These are phyloP conservation scores for Leptopilina myrica DNA, from an alignment of 2,888 invertebrate genomes.

Conservation along the genomic window DNA sequence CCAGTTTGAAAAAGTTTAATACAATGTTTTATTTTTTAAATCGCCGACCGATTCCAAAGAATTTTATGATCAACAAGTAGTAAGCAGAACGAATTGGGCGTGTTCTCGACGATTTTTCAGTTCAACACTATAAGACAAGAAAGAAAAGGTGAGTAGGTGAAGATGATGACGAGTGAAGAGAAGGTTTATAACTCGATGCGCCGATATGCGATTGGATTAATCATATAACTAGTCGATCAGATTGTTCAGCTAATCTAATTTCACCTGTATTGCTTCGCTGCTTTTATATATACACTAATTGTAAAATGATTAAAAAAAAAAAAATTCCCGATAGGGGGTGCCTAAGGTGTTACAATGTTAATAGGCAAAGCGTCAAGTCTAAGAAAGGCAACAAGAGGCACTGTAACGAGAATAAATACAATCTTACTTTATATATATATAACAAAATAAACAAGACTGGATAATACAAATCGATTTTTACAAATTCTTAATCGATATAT, in stretches of 20 bases:
- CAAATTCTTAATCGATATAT: not conserved
- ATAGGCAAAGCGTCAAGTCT: slow-evolving; percentile 51
- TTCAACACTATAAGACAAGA: slow-evolving; percentile 48
- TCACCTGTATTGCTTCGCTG: slow-evolving; percentile 62
- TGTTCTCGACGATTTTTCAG: slow-evolving; percentile 62
- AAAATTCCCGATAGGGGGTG: slow-evolving; percentile 55
- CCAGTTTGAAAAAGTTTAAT: slow-evolving; percentile 29
- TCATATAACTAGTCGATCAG: slow-evolving; percentile 72
- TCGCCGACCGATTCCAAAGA: slow-evolving; percentile 52
- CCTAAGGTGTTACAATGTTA: slow-evolving; percentile 70
- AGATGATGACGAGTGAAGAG: slow-evolving; percentile 43
- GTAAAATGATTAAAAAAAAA: slow-evolving; percentile 24
- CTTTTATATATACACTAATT: not conserved
- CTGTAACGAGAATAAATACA: slow-evolving; percentile 8
- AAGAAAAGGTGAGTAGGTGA: slow-evolving; percentile 42
- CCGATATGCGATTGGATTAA: slow-evolving; percentile 72
- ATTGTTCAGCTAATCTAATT: slow-evolving; percentile 74
- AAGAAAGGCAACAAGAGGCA: slow-evolving; percentile 29
- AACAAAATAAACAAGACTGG: not conserved
- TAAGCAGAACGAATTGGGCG: slow-evolving; percentile 53
- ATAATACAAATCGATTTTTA: not conserved
- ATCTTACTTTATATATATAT: not conserved
- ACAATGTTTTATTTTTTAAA: slow-evolving; percentile 47
- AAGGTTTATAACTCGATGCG: slow-evolving; percentile 61
- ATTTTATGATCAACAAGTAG: slow-evolving; percentile 27